Evolutionary conservation across 1,140 invertebrate genomes (phyloP), one percentile per base, ranked within the genome.

Genomic region (Cydia amplana): DNA sequence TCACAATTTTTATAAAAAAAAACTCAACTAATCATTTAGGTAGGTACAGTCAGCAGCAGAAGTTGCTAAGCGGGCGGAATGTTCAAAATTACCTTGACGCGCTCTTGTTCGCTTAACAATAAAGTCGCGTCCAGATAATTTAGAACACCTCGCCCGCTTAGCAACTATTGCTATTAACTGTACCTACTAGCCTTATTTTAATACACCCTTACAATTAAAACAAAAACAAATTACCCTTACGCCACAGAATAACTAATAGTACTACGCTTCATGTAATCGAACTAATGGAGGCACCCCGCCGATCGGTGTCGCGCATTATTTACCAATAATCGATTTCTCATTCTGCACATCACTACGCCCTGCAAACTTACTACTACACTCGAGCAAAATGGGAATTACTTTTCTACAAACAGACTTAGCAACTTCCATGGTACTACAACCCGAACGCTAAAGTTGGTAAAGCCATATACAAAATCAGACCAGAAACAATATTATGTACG

Each of bases 271-370:
- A 40, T 36, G 40, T 51, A 28, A 51, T 73, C 72, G 46, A 51
- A 60, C n/a, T 73, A 73, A 73, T 73, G 36, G 72, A 51, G 72
- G 46, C 72, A 51, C 43, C 72, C 72, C 18, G 72, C 23, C 4
- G 72, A 73, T 51, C 72, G 46, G 32, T 73, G 72, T 73, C 72
- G 72, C 72, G 72, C 72, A 73, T 73, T 49, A 46, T 51, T 51
- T 73, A 16, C 46, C 46, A 73, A 73, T 49, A 49, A 73, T 73
- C 72, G 72, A 73, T 73, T 73, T 51, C 40, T 73, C 72, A 73
- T 73, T 51, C 72, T 43, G 72, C 72, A 51, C 43, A 73, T 51
- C 72, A 73, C 43, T 73, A 73, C 7, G 46, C 43, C 32, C 14
- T 40, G 43, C 72, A n/a, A 73, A 70, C 32, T 70, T 70, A 70